These are phyloP conservation scores for Siniperca knerii DNA, from an alignment of 2,113 vertebrate species.

Conservation along the genomic window DNA sequence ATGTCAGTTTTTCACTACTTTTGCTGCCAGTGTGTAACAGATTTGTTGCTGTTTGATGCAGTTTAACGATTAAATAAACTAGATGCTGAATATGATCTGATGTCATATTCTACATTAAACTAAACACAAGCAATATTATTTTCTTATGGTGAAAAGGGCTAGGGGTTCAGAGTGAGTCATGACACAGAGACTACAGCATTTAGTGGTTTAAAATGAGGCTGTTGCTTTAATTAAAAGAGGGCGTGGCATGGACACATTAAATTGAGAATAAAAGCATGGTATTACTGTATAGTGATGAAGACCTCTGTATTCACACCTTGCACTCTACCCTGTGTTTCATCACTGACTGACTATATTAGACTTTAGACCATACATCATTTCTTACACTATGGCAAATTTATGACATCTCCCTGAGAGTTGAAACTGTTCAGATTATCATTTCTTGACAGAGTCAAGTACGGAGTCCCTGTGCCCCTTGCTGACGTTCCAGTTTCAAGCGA, in stretches of 20 bases:
- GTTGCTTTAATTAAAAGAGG: not conserved
- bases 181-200: not conserved
- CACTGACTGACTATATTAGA: not conserved
- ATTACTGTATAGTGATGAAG: not conserved
- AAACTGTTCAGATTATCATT: slow-evolving; percentile 18
- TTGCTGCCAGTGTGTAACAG: not conserved
- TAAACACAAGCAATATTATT: not conserved
- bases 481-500: slow-evolving; percentile 44
- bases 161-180: not conserved
- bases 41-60: not conserved
- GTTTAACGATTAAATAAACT: not conserved
- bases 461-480: slow-evolving; percentile 7
- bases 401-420: not conserved
- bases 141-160: not conserved
- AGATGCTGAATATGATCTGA: not conserved
- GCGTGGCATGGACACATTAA: not conserved
- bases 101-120: not conserved
- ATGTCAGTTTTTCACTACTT: not conserved
- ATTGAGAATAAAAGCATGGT: not conserved
- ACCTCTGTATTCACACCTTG: slow-evolving; percentile 6
- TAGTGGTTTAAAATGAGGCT: not conserved
- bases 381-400: slow-evolving; percentile 34
- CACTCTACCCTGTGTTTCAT: not conserved
- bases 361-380: slow-evolving; percentile 48
- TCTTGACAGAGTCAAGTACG: slow-evolving; percentile 36